phyloP scores from a whole-genome alignment of 2,113 vertebrate species.

The Phocoena sinus region DNA sequence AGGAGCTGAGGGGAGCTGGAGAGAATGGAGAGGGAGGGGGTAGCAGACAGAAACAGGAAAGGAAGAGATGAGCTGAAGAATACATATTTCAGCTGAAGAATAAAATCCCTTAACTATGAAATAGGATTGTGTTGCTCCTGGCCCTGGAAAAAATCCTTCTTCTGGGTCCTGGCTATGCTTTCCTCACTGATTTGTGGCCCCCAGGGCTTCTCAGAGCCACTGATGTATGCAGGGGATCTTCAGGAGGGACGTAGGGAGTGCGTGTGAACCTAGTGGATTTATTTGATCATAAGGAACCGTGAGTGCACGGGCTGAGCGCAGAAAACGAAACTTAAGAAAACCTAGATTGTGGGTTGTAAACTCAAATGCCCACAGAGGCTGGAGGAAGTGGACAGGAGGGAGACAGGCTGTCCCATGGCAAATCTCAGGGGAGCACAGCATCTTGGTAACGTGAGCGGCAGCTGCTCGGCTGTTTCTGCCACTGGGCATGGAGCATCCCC shows the following conservation, averaged over 20 bases:
- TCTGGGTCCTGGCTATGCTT: background rate
- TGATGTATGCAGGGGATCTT: background rate
- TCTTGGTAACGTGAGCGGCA: rapidly evolving
- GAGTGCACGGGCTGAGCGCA: background rate
- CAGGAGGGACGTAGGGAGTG: rapidly evolving
- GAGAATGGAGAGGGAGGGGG: background rate
- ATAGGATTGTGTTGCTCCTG: background rate
- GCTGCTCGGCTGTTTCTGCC: background rate
- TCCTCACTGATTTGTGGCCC: background rate
- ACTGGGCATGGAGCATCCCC: background rate
- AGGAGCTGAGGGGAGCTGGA: background rate
- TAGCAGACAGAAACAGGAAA: background rate
- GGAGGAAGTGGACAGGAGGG: background rate
- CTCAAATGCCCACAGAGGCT: background rate
- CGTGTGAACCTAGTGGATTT: background rate
- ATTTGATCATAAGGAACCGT: background rate
- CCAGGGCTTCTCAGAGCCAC: background rate
- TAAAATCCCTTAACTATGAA: background rate
- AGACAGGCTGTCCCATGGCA: background rate
- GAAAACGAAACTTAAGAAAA: background rate
- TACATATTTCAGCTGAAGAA: background rate
- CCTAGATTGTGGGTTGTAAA: background rate
- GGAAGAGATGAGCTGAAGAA: background rate
- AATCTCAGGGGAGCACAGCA: background rate
- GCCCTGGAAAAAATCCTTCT: background rate